A percentile compares a stretch with the other conserved stretches of the same genome.
These are phyloP conservation scores for Actenoides hombroni DNA, from an alignment of 2,113 vertebrate genomes.

Conservation along the genomic window DNA sequence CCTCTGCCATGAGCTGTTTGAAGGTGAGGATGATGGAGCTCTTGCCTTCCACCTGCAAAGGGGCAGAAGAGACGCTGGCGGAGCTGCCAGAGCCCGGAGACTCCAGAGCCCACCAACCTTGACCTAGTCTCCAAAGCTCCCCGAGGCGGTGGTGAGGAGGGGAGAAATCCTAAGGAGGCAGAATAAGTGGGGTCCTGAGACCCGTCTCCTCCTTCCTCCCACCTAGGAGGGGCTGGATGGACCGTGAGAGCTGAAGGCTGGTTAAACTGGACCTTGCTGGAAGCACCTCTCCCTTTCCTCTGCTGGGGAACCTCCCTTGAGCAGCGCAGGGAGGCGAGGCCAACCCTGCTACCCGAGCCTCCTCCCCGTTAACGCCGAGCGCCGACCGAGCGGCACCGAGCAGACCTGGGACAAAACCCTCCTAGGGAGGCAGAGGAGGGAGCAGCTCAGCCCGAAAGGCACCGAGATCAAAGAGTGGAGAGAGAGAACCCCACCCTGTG, in stretches of 20 bases:
- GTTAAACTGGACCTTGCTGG: background rate
- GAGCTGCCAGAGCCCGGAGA: background rate
- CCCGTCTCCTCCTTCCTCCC: background rate
- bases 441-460: background rate
- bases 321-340: background rate
- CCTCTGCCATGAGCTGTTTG: constrained; percentile 89
- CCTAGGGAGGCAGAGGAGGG: background rate
- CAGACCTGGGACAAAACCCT: background rate
- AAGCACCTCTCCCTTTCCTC: background rate
- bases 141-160: fast-evolving
- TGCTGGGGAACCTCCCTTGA: background rate
- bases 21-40: constrained; percentile 89
- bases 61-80: background rate
- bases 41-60: constrained; percentile 88
- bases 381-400: background rate
- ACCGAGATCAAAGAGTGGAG: background rate
- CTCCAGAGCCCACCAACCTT: background rate
- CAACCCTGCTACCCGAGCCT: background rate
- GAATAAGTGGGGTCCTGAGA: background rate
- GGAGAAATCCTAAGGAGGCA: background rate
- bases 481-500: background rate
- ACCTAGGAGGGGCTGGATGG: background rate
- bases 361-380: background rate
- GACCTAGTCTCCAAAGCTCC: background rate
- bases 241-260: fast-evolving